Evolutionary conservation across 2,888 invertebrate genomes (phyloP), one percentile per base, ranked within the genome.

Genomic region (Melieria crassipennis): DNA sequence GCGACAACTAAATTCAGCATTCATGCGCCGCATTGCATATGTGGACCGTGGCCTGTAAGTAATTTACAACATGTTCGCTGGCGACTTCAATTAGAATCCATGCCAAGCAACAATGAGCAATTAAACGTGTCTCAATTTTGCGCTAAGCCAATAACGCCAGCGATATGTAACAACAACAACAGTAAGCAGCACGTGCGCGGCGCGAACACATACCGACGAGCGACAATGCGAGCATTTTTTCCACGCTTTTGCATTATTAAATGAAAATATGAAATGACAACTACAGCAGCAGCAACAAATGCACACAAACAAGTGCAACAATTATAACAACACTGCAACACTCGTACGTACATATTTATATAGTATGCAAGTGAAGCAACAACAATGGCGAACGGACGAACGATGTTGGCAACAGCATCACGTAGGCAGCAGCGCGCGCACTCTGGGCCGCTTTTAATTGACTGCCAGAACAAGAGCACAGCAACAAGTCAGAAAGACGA

Each of bases 11-110:
- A 30, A 30, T 30, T 30, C 30, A 30, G 10, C 11, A 45, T 1
- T 10, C n/a, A 43, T 58, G 43, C 30, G 16, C 62, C 16, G 5
- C 3, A 5, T 57, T 57, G 57, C 16, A 7, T 7, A 30, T 57
- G 57, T 47, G 57, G 50, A 60, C 52, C 48, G 61, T 30, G 60
- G 5, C 52, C 16, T 45, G 48, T 50, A 50, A 52, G 60, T 68
- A 55, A 60, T 61, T 61, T 61, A 61, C 68, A 68, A 48, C 43
- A 68, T 68, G 61, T 68, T 68, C 52, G 45, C 57, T 57, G 50
- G 68, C 68, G 61, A 68, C 61, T 68, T 52, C 68, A 68, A 61
- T 68, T 68, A 68, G 60, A 60, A 55, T 45, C 46, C 52, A 68
- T 68, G 30, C 58, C 50, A 9, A 30, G 10, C 68, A 68, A 61